Evolutionary conservation across 2,797 vertebrate genomes (phyloP).

Genomic region (Fistularia commersonii): DNA sequence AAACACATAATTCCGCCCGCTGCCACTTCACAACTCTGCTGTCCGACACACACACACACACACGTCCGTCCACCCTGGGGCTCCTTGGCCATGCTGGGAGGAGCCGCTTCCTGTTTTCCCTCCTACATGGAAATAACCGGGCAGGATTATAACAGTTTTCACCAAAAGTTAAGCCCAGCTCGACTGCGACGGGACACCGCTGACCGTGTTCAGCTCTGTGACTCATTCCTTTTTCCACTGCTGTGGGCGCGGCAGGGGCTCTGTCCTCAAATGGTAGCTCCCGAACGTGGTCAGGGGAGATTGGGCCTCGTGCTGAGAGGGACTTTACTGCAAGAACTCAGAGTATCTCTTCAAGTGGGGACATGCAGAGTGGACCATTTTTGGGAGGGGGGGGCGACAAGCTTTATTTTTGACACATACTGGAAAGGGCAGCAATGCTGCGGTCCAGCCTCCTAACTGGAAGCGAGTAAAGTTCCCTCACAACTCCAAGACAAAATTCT

Average conservation of each 20-base stretch:
- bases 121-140: conserved; percentile 54
- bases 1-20: conserved; percentile 29
- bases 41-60: conserved; percentile 28
- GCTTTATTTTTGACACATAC: too few relatives aligned
- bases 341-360: too few relatives aligned
- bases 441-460: too few relatives aligned
- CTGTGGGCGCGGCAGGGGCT: conserved; percentile 17
- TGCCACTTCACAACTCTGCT: conserved; percentile 22
- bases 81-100: conserved; percentile 41
- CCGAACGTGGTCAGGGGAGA: too few relatives aligned
- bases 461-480: too few relatives aligned
- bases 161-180: conserved; percentile 25
- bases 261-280: background rate
- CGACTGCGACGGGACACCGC: conserved; percentile 44
- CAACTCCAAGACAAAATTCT: too few relatives aligned
- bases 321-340: too few relatives aligned
- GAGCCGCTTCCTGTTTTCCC: conserved; percentile 72
- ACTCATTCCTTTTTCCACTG: conserved; percentile 60
- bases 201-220: conserved; percentile 36
- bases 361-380: too few relatives aligned
- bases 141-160: conserved; percentile 20
- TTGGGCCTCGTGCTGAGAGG: too few relatives aligned
- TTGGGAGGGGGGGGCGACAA: too few relatives aligned
- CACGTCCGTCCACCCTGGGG: conserved; percentile 25
- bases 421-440: too few relatives aligned